A percentile compares a stretch with the other conserved stretches of the same genome.
phyloP scores from a whole-genome alignment of 2,888 invertebrate genomes.

The Deilephila elpenor region DNA sequence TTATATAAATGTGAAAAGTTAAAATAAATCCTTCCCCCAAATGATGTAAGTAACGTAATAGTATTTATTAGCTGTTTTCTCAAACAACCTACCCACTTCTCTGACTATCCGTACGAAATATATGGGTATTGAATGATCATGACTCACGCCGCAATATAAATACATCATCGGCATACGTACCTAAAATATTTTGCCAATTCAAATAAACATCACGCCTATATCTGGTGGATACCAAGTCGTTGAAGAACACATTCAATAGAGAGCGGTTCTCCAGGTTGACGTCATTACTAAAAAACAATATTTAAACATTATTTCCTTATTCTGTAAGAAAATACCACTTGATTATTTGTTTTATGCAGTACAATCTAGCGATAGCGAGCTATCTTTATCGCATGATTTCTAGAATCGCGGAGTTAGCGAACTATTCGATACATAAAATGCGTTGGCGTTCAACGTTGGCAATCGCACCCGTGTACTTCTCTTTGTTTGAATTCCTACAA shows the following conservation, averaged over 20 bases:
- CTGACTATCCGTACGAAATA: neutral
- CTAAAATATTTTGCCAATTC: conserved; percentile 89
- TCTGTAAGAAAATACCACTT: conserved; percentile 28
- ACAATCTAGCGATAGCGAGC: neutral
- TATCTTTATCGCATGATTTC: neutral
- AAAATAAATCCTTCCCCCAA: conserved; percentile 2
- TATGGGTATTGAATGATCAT: conserved; percentile 32
- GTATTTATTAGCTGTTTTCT: conserved; percentile 21
- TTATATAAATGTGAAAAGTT: neutral
- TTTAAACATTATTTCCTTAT: conserved; percentile 26
- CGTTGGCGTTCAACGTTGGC: neutral
- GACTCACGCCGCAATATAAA: conserved; percentile 38
- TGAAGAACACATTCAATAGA: conserved; percentile 87
- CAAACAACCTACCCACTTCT: conserved; percentile 13
- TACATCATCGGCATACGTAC: conserved; percentile 67
- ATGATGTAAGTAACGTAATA: conserved; percentile 16
- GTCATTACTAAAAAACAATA: conserved; percentile 67
- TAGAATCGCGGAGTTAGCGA: neutral
- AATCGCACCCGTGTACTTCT: too few relatives aligned
- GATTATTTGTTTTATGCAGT: neutral
- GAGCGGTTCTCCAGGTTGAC: conserved; percentile 80
- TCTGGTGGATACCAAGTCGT: conserved; percentile 87
- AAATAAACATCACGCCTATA: conserved; percentile 87
- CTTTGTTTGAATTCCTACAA: too few relatives aligned
- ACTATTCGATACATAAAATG: neutral